phyloP scores from a whole-genome alignment of 2,888 invertebrate genomes.

The Aethes cnicana region DNA sequence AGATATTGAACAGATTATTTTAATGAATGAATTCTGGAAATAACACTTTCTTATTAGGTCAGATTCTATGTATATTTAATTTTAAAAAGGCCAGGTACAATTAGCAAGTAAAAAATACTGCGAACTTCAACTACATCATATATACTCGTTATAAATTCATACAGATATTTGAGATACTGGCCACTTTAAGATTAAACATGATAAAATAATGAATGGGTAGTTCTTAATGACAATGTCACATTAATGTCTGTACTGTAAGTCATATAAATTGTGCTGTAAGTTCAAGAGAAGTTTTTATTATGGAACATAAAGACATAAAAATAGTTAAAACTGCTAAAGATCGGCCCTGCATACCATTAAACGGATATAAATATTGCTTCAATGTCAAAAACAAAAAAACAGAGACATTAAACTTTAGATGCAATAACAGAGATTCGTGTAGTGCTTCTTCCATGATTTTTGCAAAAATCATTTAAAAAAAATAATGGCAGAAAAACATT shows the following conservation, averaged over 20 bases:
- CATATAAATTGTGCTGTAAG: neutral
- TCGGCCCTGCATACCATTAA: constrained; percentile 1
- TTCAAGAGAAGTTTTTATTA: neutral
- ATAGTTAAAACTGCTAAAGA: neutral
- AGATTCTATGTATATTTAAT: constrained; percentile 1
- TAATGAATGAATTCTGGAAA: constrained; percentile 2
- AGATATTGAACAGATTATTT: neutral
- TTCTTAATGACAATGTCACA: constrained; percentile 2
- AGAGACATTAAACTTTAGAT: neutral
- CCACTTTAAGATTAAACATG: constrained; percentile 2
- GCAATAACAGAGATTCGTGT: constrained; percentile 2
- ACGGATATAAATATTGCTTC: constrained; percentile 1
- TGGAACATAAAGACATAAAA: constrained; percentile 1
- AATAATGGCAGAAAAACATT: too few relatives aligned
- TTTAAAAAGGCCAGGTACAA: neutral
- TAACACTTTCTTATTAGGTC: constrained; percentile 4
- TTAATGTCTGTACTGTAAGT: neutral
- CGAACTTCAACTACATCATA: neutral
- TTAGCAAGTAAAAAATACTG: too few relatives aligned
- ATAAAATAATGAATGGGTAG: neutral
- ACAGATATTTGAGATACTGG: neutral
- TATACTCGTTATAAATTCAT: neutral
- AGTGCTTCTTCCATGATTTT: too few relatives aligned
- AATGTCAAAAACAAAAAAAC: neutral
- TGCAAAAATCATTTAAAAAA: too few relatives aligned